Percentiles rank a stretch among this genome's conserved stretches.
Conservation (phyloP, 1,140 invertebrate species). For the Diuraphis noxia region DNA sequence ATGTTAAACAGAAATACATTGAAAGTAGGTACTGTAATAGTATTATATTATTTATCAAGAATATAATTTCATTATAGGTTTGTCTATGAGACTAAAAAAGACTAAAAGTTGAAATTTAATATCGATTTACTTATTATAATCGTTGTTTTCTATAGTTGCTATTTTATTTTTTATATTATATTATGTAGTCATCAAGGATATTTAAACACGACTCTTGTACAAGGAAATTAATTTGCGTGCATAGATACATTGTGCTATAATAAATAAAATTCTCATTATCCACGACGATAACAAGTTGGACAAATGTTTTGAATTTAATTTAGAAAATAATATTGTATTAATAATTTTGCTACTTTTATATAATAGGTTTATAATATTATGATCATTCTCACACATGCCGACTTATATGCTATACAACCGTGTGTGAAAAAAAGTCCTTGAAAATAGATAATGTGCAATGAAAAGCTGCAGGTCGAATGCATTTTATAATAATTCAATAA, state of each 20-base stretch:
- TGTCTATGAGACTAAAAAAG: too few species aligned
- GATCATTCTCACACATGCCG: background rate
- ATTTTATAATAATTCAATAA: background rate
- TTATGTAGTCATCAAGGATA: background rate
- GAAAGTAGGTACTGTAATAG: background rate
- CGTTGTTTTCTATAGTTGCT: background rate
- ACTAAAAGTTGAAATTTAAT: background rate
- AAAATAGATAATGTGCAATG: slow-evolving; percentile 12
- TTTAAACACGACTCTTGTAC: background rate
- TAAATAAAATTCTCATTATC: background rate
- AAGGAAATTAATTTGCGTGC: slow-evolving; percentile 35
- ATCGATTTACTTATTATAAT: background rate
- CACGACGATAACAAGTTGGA: background rate
- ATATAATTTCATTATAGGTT: background rate
- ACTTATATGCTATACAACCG: background rate
- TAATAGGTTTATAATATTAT: background rate
- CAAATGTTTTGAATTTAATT: slow-evolving; percentile 18
- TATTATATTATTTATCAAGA: background rate
- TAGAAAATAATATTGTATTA: background rate
- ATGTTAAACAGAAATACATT: background rate
- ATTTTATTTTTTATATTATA: background rate
- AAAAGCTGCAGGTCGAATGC: slow-evolving; percentile 2
- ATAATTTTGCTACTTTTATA: background rate
- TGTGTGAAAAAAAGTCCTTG: background rate
- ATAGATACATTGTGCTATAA: background rate